Evolutionary conservation across 2,797 vertebrate species (phyloP), one percentile per base, ranked within the genome.

Genomic region (Lutjanus argentimaculatus): DNA sequence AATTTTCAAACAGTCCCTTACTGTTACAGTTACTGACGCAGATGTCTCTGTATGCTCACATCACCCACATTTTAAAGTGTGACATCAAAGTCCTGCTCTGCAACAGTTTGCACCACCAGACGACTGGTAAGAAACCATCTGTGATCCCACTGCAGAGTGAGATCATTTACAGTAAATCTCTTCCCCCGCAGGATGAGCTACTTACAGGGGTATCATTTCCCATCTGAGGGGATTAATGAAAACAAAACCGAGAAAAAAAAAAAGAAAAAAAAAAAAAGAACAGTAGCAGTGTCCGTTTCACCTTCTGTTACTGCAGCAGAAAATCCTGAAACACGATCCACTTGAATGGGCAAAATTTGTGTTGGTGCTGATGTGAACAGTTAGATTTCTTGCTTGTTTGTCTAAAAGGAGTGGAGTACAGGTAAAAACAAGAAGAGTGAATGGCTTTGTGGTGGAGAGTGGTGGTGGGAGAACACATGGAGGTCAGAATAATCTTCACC

Each of bases 111-210:
- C 48, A 30, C 21, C 4, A 5, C 1, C 67, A 56, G 74, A 76
- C 17, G 57, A 65, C 53, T 8, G 58, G 12, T 14, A 10, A 16
- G 62, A 67, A 48, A 25, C 48, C 62, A 70, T 56, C 56, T 72
- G 56, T 16, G 48, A 56, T 56, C 57, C 7, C 40, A 9, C 36
- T 40, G 55, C 8, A 48, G 53, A 40, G 57, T 59, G 46, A 61
- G n/a, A 30, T 76, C 12, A 51, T 8, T 76, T 69, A 59, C 67
- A 56, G 65, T 66, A 79, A 66, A 25, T 69, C 9, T 69, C 53
- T 36, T 46, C 8, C 61, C 40, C 14, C 16, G 14, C 63, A 67
- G 67, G 49, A 51, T 67, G 67, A 45, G 42, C 22, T 48, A 0
- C 36, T 25, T 43, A 49, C 11, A 53, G 4, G 21, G 10, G 12